Percentiles rank a stretch among this genome's conserved stretches.
Evolutionary conservation across 2,888 invertebrate species (phyloP).

Genomic region (Melipona bicolor): DNA sequence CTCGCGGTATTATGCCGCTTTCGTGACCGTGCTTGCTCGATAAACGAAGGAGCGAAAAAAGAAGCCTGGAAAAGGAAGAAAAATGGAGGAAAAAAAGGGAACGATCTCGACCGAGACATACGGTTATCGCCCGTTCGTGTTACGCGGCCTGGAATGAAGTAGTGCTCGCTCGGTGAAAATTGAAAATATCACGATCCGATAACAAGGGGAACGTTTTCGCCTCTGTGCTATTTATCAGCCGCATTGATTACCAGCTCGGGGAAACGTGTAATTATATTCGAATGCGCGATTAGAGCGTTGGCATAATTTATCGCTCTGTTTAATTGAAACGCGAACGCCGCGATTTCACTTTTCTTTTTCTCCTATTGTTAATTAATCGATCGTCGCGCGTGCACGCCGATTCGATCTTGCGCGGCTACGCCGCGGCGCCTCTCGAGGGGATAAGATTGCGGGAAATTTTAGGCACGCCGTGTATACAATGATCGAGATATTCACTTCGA

Average conservation of each 20-base stretch:
- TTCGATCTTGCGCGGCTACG: not conserved
- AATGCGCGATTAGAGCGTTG: conserved; percentile 15
- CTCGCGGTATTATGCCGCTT: conserved; percentile 24
- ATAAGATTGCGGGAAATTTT: not conserved
- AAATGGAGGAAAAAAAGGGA: no score
- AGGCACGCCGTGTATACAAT: not conserved
- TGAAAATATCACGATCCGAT: conserved; percentile 46
- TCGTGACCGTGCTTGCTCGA: conserved; percentile 40
- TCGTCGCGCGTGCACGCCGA: not conserved
- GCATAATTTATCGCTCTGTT: conserved; percentile 17
- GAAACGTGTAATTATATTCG: conserved; percentile 40
- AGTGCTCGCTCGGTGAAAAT: conserved; percentile 35
- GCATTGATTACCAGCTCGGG: conserved; percentile 22
- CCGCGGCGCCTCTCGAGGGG: not conserved
- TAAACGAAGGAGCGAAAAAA: not conserved
- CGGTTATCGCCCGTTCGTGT: conserved; percentile 40
- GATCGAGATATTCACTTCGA: not conserved
- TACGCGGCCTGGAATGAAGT: conserved; percentile 26
- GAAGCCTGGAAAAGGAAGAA: not conserved
- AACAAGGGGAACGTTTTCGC: conserved; percentile 3
- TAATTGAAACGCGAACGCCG: conserved; percentile 32
- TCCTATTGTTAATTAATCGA: not conserved
- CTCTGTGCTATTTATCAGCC: conserved; percentile 17
- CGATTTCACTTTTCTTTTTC: not conserved
- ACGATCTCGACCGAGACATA: conserved; percentile 17